Percentiles rank a stretch among this genome's conserved stretches.
Conservation (phyloP, 2,888 invertebrate genomes). For the Octodonta nipae region DNA sequence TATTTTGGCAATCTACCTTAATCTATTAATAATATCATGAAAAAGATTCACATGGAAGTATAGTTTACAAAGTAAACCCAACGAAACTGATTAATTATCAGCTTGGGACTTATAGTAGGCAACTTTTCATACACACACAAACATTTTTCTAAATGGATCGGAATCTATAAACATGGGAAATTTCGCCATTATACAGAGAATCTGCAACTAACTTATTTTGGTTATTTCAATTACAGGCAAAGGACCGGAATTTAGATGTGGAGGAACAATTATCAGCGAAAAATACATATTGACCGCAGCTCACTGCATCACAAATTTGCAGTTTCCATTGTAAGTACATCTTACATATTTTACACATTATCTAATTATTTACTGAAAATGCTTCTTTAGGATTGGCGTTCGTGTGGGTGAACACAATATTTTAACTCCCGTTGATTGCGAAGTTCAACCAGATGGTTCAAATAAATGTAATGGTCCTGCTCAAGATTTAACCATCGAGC, state of each 20-base stretch:
- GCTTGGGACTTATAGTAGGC: too few relatives aligned
- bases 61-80: too few relatives aligned
- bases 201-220: too few relatives aligned
- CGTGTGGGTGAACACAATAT: constrained; percentile 51
- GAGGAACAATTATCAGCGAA: constrained; percentile 41
- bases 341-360: not conserved
- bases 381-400: constrained; percentile 39
- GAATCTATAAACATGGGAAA: too few relatives aligned
- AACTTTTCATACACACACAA: too few relatives aligned
- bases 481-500: constrained; percentile 41
- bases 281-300: constrained; percentile 46
- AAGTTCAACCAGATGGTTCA: constrained; percentile 16
- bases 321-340: constrained; percentile 24
- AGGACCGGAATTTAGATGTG: constrained; percentile 31
- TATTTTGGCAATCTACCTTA: too few relatives aligned
- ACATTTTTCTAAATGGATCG: too few relatives aligned
- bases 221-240: too few relatives aligned
- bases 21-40: too few relatives aligned
- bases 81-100: too few relatives aligned
- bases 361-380: not conserved
- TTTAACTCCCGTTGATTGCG: constrained; percentile 36
- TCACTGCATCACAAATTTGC: constrained; percentile 38
- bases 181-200: too few relatives aligned
- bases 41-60: too few relatives aligned
- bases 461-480: constrained; percentile 35